Conservation (phyloP, 2,113 vertebrate species). For the Patagioenas fasciata region DNA sequence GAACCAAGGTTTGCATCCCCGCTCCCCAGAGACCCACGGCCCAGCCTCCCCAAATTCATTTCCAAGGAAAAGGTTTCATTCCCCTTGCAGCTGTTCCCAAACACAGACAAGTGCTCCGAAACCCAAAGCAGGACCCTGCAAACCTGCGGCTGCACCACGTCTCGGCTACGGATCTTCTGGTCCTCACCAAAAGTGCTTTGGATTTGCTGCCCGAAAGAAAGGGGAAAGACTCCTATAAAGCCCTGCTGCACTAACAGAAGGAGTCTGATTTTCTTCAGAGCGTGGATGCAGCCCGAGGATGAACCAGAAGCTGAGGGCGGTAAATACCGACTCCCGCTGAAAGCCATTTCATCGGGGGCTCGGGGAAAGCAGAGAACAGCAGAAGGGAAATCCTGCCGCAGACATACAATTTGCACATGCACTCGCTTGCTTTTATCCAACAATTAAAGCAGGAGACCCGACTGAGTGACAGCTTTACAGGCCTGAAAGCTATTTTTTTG, state of each 20-base stretch:
- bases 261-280: background rate
- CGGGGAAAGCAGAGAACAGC: background rate
- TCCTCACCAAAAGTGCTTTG: background rate
- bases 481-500: background rate
- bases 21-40: background rate
- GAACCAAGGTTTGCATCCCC: background rate
- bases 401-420: background rate
- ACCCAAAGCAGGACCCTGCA: background rate
- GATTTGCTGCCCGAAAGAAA: background rate
- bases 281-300: background rate
- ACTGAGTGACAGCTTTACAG: background rate
- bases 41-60: background rate
- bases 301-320: background rate
- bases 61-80: background rate
- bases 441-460: background rate
- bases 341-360: background rate
- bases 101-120: background rate
- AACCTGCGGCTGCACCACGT: background rate
- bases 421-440: background rate
- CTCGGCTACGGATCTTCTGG: no score
- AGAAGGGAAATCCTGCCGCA: background rate
- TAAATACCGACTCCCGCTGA: background rate
- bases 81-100: background rate
- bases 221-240: background rate
- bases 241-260: background rate